Percentiles rank a stretch among this genome's conserved stretches.
Evolutionary conservation across 2,797 vertebrate species (phyloP).

Genomic region (Acanthurus tractus): DNA sequence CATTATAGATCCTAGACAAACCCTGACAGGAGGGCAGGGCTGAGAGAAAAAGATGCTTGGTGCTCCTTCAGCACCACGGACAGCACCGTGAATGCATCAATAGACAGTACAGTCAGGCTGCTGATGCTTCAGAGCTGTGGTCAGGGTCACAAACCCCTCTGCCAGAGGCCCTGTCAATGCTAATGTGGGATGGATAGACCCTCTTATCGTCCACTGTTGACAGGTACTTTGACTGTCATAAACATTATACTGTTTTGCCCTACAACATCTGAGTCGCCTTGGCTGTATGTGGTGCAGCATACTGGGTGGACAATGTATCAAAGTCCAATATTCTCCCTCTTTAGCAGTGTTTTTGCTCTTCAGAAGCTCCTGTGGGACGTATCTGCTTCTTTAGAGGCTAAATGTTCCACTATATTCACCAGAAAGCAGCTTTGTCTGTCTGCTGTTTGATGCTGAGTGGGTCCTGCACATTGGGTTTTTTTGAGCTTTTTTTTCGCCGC

Average conservation of each 20-base stretch:
- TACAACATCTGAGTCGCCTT: not conserved
- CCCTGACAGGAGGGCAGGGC: no score
- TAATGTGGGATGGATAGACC: no score
- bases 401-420: constrained; percentile 5
- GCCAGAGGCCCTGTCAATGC: no score
- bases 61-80: no score
- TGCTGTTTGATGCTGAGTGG: not conserved
- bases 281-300: not conserved
- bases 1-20: no score
- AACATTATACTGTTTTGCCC: not conserved
- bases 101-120: no score
- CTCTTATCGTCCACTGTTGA: no score
- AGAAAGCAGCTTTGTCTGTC: not conserved
- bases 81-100: no score
- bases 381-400: constrained; percentile 5
- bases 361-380: constrained; percentile 1
- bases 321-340: constrained; percentile 6
- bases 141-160: no score
- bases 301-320: not conserved
- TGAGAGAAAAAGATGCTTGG: no score
- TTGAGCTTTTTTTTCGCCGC: not conserved
- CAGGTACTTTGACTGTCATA: no score
- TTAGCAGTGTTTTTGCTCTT: constrained; percentile 8
- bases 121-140: no score
- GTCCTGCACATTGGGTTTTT: not conserved